phyloP scores from a whole-genome alignment of 1,140 invertebrate genomes.

The Globodera rostochiensis region DNA sequence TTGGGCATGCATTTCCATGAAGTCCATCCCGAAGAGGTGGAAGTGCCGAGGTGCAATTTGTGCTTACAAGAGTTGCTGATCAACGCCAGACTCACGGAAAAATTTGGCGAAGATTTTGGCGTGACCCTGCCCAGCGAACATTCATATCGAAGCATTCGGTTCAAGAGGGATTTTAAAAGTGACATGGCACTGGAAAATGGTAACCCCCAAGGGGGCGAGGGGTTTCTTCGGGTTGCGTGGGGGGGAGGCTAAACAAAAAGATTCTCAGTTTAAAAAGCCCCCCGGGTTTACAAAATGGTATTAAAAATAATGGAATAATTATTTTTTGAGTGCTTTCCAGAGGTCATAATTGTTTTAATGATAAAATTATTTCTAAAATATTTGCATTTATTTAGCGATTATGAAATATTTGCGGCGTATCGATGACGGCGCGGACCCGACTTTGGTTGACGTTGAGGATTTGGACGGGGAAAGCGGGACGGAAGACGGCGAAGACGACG shows the following conservation, averaged over 20 bases:
- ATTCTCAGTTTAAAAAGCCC: no score
- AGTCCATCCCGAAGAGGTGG: conserved; percentile 62
- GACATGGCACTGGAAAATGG: conserved; percentile 56
- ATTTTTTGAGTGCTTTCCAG: no score
- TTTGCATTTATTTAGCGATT: conserved; percentile 33
- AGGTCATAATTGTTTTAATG: no score
- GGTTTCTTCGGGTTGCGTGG: no score
- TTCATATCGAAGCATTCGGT: conserved; percentile 53
- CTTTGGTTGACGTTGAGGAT: conserved; percentile 33
- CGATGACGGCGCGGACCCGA: conserved; percentile 25
- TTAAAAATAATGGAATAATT: no score
- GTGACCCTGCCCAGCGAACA: conserved; percentile 61
- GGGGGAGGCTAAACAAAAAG: no score
- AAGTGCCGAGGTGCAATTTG: conserved; percentile 63
- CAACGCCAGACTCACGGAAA: conserved; percentile 62
- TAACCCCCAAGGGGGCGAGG: background rate
- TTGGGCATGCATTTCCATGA: conserved; percentile 62
- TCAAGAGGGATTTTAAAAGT: conserved; percentile 42
- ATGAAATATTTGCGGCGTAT: conserved; percentile 33
- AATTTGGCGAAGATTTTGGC: conserved; percentile 62
- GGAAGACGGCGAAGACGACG: conserved; percentile 40
- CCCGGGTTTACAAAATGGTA: no score
- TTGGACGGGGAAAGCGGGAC: conserved; percentile 31
- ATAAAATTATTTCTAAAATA: background rate
- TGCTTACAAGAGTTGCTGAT: conserved; percentile 61